Evolutionary conservation across 2,113 vertebrate genomes (phyloP).

Genomic region (Redunca redunca): DNA sequence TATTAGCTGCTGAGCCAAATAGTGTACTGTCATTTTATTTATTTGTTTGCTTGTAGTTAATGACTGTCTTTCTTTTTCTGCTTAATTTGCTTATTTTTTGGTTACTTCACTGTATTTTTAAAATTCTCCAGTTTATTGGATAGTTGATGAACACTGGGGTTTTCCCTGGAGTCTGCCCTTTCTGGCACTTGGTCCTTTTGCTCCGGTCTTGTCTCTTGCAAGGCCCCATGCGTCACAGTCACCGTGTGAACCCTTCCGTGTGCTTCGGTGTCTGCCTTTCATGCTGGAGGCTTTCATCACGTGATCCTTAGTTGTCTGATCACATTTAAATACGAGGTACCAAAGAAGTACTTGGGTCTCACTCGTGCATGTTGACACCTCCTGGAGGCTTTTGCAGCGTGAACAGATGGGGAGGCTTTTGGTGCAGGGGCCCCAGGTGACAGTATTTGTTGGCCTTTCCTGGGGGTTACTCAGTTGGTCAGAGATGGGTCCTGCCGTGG

Average conservation of each 20-base stretch:
- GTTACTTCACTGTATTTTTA: not conserved
- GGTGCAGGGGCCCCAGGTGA: not conserved
- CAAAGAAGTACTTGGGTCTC: not conserved
- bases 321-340: not conserved
- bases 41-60: not conserved
- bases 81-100: not conserved
- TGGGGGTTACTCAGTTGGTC: not conserved
- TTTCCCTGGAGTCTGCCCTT: too few species aligned
- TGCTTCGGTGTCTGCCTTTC: not conserved
- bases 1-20: not conserved
- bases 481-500: not conserved
- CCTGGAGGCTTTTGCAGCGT: not conserved
- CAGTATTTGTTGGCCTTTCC: not conserved
- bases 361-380: not conserved
- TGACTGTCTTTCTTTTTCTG: not conserved
- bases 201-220: rapidly evolving
- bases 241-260: not conserved
- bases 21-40: not conserved
- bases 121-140: rapidly evolving
- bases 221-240: rapidly evolving
- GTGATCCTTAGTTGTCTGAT: not conserved
- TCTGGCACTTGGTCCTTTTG: rapidly evolving
- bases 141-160: not conserved
- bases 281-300: not conserved
- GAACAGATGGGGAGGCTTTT: not conserved